Conservation (phyloP, 2,888 invertebrate genomes). For the Scelioninae gen. 1 region DNA sequence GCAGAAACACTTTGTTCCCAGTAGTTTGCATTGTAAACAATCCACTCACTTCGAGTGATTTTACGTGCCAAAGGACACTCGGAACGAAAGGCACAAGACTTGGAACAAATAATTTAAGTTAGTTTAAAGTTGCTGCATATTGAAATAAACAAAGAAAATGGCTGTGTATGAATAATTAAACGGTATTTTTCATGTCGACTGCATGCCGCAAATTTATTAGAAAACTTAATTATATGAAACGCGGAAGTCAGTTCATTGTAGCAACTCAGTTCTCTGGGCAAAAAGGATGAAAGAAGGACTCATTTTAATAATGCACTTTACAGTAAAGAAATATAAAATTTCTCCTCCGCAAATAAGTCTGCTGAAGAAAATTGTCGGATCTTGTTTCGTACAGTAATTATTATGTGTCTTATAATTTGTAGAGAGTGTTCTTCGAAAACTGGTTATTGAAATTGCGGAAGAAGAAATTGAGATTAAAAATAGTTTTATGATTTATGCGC, state of each 20-base stretch:
- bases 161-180: background rate
- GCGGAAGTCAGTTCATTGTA: background rate
- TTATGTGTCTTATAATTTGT: background rate
- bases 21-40: constrained; percentile 44
- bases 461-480: too few relatives aligned
- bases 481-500: too few relatives aligned
- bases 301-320: constrained; percentile 9
- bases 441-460: too few relatives aligned
- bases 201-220: background rate
- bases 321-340: constrained; percentile 1
- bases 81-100: constrained; percentile 17
- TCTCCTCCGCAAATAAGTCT: background rate
- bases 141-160: constrained; percentile 26
- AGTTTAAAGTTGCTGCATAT: constrained; percentile 32
- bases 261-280: background rate
- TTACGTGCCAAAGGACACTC: constrained; percentile 31
- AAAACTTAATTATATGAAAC: constrained; percentile 18
- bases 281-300: background rate
- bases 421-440: too few relatives aligned
- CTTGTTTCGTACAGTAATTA: background rate
- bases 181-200: background rate
- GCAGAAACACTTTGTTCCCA: constrained; percentile 9
- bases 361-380: background rate
- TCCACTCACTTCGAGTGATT: constrained; percentile 43
- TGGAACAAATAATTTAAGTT: constrained; percentile 28